Evolutionary conservation across 2,113 vertebrate species (phyloP), one percentile per base, ranked within the genome.

Genomic region (Turdus rufiventris): DNA sequence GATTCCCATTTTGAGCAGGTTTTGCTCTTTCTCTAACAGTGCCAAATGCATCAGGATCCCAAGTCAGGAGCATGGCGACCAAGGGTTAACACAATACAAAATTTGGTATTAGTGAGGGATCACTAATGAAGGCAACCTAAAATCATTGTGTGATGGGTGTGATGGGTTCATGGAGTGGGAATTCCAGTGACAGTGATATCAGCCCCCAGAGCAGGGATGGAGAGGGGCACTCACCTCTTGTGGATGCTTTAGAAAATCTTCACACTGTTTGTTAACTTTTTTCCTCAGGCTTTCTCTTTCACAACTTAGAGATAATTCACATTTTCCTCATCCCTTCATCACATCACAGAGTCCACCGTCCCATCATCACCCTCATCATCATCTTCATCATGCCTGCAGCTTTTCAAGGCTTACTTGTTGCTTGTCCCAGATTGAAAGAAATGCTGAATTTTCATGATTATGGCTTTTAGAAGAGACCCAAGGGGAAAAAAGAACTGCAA

Each of bases 1-100:
- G 23, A 71, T n/a, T 43, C 31, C 42, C 15, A 6, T 8, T 16
- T 84, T 5, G 8, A 20, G 2, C 26, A 60, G 23, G 2, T 31
- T 89, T 36, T 61, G 6, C 17, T 43, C 12, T 24, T 67, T 62
- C n/a, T 40, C 11, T 54, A 13, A 56, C 78, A 80, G 14, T 3
- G 0, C 0, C 20, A 36, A 75, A 53, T 3, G 9, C 0, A 0
- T 62, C 26, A 61, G 26, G 11, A 36, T 33, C 13, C 12, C 53
- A 29, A 43, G 17, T 38, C 36, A 61, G 13, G 7, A 48, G 6
- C 13, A 15, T 8, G 1, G 21, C 26, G 9, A 14, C 3, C 12
- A 56, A 19, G 8, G 16, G 10, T 76, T 70, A 47, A 8, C 8
- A 4, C 7, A 47, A 8, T 7, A 4, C 7, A 3, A 38, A 18